Base-by-base conservation (phyloP, 1,140 invertebrate genomes). In the Drosophila truncata region DNA sequence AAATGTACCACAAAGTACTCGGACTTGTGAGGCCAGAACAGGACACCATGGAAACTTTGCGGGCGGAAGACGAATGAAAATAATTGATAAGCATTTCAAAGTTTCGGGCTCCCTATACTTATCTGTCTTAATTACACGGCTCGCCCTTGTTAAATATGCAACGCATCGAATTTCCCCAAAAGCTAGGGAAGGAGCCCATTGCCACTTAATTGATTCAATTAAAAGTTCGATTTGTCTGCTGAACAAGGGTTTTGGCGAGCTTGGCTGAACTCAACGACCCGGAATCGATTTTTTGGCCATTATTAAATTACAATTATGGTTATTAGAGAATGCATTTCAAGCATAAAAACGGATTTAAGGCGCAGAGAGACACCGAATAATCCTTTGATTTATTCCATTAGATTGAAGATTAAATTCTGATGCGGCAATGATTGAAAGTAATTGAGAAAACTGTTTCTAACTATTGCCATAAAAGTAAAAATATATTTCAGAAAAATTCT, bases 81-180 rank as follows among this genome's bases (percentile, higher is more conserved):
- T 75, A 76, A 76, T 76, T 76, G 52, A 76, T 76, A 59, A 76
- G 31, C 61, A 20, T 46, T 77, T 77, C 61, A 60, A 77, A 69
- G 35, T 77, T 67, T 52, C 18, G 11, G n/a, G 49, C 29, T 7
- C 35, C 25, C 39, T 20, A 18, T 42, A 49, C 42, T 60, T 67
- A 54, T 42, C 62, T 13, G 55, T 50, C 63, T 69, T 69, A 78
- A 78, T 78, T 78, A 78, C 35, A 42, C 16, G 41, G 18, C 50
- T 54, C n/a, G 16, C 9, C 63, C 73, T 57, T 57, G 55, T 55
- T 69, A 66, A 76, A 66, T 58, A 76, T 44, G 71, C 63, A 78
- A n/a, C 41, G 55, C 55, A 78, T 61, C 47, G 18, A 55, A 50
- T 78, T 77, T 61, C 73, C 55, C 6, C 52, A 39, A 72, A 16